Base-by-base conservation (phyloP, 2,113 vertebrate species). In the Dendropsophus ebraccatus region DNA sequence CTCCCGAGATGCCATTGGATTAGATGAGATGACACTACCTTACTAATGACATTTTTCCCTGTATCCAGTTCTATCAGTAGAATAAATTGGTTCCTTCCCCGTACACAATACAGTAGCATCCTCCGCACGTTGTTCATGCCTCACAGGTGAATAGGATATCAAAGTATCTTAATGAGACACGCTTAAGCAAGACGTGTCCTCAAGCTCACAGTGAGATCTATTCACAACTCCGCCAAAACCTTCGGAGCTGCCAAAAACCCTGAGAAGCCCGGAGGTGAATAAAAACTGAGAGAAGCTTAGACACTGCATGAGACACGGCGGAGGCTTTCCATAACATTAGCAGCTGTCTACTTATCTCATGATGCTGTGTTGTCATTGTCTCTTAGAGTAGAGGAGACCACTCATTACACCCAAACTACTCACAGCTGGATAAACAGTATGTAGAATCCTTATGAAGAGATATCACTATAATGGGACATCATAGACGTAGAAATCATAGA, bases 301-400 rank as follows among this genome's bases (percentile, higher is more conserved):
- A 35, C 30, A 54, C 75, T 21, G 37, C n/a, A 7, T 58, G 52
- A 37, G 28, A 79, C 28, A 35, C 35, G 76, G 58, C 37, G 30
- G 13, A 23, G 52, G 76, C 9, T 79, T 79, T 56, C 2, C 52
- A 37, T 79, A 79, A 41, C 76, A 82, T 67, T 49, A 83, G 67
- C 81, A 83, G 81, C 67, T 83, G 81, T 83, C 81, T 83, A 54
- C 62, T 67, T 67, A 82, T 72, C 47, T 9, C 21, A 70, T 83
- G 35, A 72, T 41, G 21, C 35, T n/a, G 30, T 72, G 47, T 83
- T 83, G 47, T 70, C 65, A 72, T 56, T 83, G 81, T 72, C 81
- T 72, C 14, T 82, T 56, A 79, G 52, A n/a, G 30, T 37, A n/a
- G 21, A 79, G 23, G 76, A 79, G 76, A 41, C 3, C 32, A 21